Conservation (phyloP, 2,888 invertebrate species). For the Ichneumoninae sp. region DNA sequence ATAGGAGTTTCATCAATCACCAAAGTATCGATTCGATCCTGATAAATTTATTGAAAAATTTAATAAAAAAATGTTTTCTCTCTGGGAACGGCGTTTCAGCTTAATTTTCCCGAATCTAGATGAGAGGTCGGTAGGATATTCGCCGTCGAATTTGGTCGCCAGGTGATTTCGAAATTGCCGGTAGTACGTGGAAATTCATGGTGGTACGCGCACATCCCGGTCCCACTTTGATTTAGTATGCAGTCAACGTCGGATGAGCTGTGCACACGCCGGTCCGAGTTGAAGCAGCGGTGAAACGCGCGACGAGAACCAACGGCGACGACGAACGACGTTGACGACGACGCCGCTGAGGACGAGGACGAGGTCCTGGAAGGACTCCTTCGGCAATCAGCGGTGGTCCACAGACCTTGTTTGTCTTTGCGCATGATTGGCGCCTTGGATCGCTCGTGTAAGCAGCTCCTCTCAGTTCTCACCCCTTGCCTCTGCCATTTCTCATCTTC, state of each 20-base stretch:
- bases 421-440: conserved; percentile 83
- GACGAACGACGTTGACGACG: conserved; percentile 52
- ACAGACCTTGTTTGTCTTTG: conserved; percentile 82
- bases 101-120: conserved; percentile 15
- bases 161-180: conserved; percentile 57
- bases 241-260: conserved; percentile 76
- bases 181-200: conserved; percentile 50
- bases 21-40: background rate
- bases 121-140: conserved; percentile 1
- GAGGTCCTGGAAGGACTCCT: conserved; percentile 74
- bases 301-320: conserved; percentile 24
- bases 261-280: conserved; percentile 69
- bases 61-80: too few species aligned
- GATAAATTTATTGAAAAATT: background rate
- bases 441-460: conserved; percentile 74
- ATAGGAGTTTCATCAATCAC: too few species aligned
- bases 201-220: conserved; percentile 48
- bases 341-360: conserved; percentile 41
- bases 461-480: conserved; percentile 26
- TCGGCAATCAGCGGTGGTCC: conserved; percentile 82
- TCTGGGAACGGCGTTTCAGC: background rate
- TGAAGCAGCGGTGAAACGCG: conserved; percentile 51
- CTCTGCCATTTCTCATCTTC: conserved; percentile 48
- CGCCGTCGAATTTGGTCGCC: conserved; percentile 48
- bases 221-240: conserved; percentile 81